phyloP scores from a whole-genome alignment of 2,797 vertebrate species.

The Mus spretus region DNA sequence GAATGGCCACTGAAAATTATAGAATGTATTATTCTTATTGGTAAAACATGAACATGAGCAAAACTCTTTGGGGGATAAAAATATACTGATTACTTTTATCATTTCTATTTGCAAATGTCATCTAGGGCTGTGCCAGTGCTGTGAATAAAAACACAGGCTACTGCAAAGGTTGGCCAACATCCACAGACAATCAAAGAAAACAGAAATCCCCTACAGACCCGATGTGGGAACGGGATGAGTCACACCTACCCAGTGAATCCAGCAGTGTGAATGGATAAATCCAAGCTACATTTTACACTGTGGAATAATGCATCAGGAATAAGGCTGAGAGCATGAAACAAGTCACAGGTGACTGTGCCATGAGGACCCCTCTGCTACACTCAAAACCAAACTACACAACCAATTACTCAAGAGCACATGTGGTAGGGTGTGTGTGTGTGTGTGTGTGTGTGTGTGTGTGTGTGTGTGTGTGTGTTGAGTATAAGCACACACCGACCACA shows the following conservation, averaged over 20 bases:
- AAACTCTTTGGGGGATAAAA: slow-evolving; percentile 37
- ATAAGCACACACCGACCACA: background rate
- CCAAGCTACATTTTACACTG: background rate
- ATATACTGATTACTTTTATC: background rate
- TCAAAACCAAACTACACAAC: slow-evolving; percentile 10
- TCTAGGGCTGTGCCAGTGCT: background rate
- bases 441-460: background rate
- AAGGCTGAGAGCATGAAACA: background rate
- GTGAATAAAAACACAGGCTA: background rate
- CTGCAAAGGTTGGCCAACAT: background rate
- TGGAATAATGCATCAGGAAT: slow-evolving; percentile 22
- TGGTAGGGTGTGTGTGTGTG: background rate
- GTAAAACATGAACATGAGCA: background rate
- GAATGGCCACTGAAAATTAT: background rate
- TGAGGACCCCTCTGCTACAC: background rate
- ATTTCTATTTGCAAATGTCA: background rate
- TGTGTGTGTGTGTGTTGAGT: background rate
- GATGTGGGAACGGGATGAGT: slow-evolving; percentile 30
- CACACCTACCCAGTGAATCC: background rate
- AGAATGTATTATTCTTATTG: slow-evolving; percentile 42
- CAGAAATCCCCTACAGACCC: background rate
- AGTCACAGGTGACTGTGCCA: background rate
- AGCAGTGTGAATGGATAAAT: slow-evolving; percentile 25
- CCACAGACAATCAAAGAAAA: slow-evolving; percentile 28
- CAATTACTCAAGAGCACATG: background rate